Percentiles rank a stretch among this genome's conserved stretches.
phyloP scores from a whole-genome alignment of 35 echinoderm and acorn worm genomes.

The Nesometra sesokonis region DNA sequence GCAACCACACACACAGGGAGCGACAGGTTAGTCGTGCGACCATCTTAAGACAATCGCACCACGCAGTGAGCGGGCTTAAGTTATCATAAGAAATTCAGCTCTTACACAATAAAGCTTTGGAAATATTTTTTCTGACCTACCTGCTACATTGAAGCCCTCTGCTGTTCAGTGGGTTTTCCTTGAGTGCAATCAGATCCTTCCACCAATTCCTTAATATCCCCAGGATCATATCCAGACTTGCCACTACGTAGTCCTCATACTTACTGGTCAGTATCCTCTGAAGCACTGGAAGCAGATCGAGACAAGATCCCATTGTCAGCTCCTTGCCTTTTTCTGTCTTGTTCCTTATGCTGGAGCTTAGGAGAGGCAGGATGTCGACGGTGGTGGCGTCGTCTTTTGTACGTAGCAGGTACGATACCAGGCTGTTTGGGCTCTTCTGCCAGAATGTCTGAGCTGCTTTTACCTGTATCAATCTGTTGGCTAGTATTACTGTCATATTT shows the following conservation, averaged over 20 bases:
- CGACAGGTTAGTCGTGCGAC: too few species aligned
- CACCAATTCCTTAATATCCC: slow-evolving; percentile 64
- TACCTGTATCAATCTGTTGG: slow-evolving; percentile 59
- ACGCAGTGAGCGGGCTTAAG: too few species aligned
- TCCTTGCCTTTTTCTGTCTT: slow-evolving; percentile 23
- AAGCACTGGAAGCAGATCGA: slow-evolving; percentile 74
- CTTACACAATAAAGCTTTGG: too few species aligned
- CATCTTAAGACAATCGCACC: too few species aligned
- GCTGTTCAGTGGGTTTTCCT: slow-evolving; percentile 6
- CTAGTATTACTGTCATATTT: slow-evolving; percentile 63
- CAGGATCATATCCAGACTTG: slow-evolving; percentile 60
- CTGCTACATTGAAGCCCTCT: slow-evolving; percentile 51
- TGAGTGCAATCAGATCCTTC: slow-evolving; percentile 33
- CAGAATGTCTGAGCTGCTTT: slow-evolving; percentile 86
- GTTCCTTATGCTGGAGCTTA: slow-evolving; percentile 54
- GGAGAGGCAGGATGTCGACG: slow-evolving; percentile 60
- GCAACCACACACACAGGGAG: too few species aligned
- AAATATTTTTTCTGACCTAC: slow-evolving; percentile 33
- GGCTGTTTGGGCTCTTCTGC: slow-evolving; percentile 57
- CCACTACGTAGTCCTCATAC: slow-evolving; percentile 88
- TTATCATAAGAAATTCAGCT: too few species aligned
- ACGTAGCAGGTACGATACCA: slow-evolving; percentile 67
- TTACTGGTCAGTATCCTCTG: slow-evolving; percentile 66
- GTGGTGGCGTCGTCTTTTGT: slow-evolving; percentile 83
- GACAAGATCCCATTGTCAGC: slow-evolving; percentile 72